Evolutionary conservation across 2,888 invertebrate species (phyloP).

Genomic region (Melieria omissa): DNA sequence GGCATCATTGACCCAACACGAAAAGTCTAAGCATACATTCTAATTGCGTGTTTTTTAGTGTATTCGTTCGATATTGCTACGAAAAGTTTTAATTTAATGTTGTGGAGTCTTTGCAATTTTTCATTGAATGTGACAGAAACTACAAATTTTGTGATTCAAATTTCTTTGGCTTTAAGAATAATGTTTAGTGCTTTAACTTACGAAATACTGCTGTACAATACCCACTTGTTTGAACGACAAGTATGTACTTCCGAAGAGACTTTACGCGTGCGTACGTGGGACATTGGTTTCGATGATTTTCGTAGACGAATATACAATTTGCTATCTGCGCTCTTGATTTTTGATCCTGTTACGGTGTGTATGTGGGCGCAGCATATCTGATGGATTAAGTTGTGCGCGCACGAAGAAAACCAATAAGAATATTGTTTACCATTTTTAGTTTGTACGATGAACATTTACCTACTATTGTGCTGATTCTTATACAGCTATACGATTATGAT

Average conservation of each 20-base stretch:
- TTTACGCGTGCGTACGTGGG: conserved; percentile 6
- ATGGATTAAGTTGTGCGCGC: no score
- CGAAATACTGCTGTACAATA: conserved; percentile 8
- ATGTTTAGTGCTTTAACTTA: neutral
- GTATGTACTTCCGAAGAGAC: conserved; percentile 10
- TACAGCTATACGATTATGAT: no score
- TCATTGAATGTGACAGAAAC: neutral
- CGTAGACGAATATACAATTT: no score
- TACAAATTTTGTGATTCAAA: neutral
- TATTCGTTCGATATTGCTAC: neutral
- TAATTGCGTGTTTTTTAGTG: conserved; percentile 14
- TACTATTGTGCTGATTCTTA: no score
- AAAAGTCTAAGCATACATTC: conserved; percentile 47
- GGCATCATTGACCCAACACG: conserved; percentile 75
- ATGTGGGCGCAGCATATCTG: no score
- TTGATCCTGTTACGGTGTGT: no score
- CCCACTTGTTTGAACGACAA: no score
- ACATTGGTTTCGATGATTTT: no score
- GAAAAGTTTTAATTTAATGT: neutral
- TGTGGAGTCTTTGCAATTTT: neutral
- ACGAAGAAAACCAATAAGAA: no score
- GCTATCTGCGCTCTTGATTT: no score
- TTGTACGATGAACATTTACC: no score
- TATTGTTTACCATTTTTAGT: no score
- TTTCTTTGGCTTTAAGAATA: conserved; percentile 9